These are phyloP conservation scores for Chaetodon trifascialis DNA, from an alignment of 2,113 vertebrate species.

Conservation along the genomic window DNA sequence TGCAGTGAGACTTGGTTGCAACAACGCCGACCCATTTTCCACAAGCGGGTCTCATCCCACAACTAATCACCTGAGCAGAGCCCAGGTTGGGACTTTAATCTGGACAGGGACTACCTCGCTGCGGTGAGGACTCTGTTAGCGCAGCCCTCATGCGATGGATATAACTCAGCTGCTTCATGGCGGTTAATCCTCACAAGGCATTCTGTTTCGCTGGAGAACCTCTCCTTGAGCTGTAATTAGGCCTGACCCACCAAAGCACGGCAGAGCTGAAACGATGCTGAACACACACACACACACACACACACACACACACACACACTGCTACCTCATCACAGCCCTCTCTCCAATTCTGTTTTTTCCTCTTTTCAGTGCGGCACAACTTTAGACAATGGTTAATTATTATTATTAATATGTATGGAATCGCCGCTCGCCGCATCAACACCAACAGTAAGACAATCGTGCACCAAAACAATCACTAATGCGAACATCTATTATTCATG, in stretches of 20 bases:
- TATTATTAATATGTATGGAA: neutral
- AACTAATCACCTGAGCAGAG: constrained; percentile 7
- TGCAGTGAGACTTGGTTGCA: neutral
- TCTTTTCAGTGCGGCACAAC: neutral
- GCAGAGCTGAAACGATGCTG: constrained; percentile 50
- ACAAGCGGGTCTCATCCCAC: neutral
- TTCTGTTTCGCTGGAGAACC: constrained; percentile 57
- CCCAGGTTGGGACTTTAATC: constrained; percentile 8
- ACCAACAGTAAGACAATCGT: neutral
- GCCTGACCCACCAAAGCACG: constrained; percentile 66
- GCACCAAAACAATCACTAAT: constrained; percentile 11
- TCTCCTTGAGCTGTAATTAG: constrained; percentile 76
- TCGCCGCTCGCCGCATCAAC: neutral
- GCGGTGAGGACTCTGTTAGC: constrained; percentile 26
- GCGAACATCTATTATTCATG: constrained; percentile 35
- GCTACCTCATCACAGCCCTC: constrained; percentile 16
- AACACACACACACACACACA: constrained; percentile 12
- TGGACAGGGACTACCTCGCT: constrained; percentile 13
- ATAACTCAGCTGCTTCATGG: constrained; percentile 45
- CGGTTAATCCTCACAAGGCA: constrained; percentile 51
- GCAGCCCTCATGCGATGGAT: constrained; percentile 40
- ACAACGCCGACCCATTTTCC: neutral
- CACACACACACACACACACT: constrained; percentile 5
- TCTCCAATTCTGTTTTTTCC: neutral
- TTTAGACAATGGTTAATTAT: neutral